Evolutionary conservation across 2,113 vertebrate genomes (phyloP), one percentile per base, ranked within the genome.

Genomic region (Platysteira castanea): DNA sequence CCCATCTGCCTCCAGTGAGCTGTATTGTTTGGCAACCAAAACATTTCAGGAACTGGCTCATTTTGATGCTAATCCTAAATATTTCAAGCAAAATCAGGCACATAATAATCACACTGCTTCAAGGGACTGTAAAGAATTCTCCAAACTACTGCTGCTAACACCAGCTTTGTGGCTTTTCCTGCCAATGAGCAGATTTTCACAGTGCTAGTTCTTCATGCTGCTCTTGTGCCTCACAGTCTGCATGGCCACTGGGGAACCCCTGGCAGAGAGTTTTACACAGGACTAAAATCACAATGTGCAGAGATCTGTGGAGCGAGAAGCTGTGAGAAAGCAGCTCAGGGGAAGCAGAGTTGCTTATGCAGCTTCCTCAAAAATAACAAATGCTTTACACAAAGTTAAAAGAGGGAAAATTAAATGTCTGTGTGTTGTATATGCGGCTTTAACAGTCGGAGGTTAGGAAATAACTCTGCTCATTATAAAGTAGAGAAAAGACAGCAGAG

Each of bases 341-440:
- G 76, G 80, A 87, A 91, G n/a, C 70, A 44, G 54, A 71, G 37
- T n/a, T 80, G 53, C 70, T 74, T 81, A 67, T 47, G 56, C 64
- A 49, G 75, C 68, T 93, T 87, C 52, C 80, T 67, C 71, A 57
- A 80, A 84, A 84, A 84, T 28, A 83, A 79, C 41, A 82, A 75
- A 73, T 2, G 33, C 44, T 73, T 68, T 64, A 69, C 46, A 54
- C 52, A 14, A 61, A 93, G 39, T 89, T 77, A 75, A 71, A 87
- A 96, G 57, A 76, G 35, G 60, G n/a, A 78, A 97, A 95, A 81
- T 84, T 77, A 83, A 69, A 85, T n/a, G 31, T 60, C 75, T 47
- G n/a, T 24, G 47, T 13, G 81, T 84, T 95, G 56, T 13, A 49
- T n/a, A 10, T 5, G 54, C 4, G 1, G 83, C 89, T 90, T 91